Evolutionary conservation across 2,113 vertebrate species (phyloP), one percentile per base, ranked within the genome.

Genomic region (Callipepla squamata): DNA sequence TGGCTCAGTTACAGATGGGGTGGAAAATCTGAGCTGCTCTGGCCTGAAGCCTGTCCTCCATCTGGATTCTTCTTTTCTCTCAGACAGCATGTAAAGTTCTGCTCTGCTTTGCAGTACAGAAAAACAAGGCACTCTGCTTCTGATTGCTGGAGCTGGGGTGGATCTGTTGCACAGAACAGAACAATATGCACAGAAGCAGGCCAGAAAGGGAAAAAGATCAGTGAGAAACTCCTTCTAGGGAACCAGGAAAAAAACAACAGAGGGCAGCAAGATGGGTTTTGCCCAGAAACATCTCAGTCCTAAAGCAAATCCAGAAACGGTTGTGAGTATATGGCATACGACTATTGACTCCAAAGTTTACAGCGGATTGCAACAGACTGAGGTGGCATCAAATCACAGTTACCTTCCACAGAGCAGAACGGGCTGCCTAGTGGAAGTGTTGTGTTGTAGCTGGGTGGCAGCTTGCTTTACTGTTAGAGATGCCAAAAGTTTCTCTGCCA

Each of bases 321-420:
- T 94, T 93, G 73, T 81, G 70, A 87, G 55, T 75, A 61, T 95
- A 23, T 95, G 95, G 93, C 90, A 92, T 78, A 94, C 4, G 75
- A 78, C 45, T 59, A 0, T 25, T 70, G 61, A 83, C 90, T 51
- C 72, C 88, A 94, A 95, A 93, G 85, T 92, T 95, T 84, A 62
- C 81, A 73, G 79, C 62, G 80, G 80, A 86, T 86, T 95, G 93
- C 92, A 78, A 81, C 80, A 93, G 93, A 53, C 79, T 96, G 72
- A 92, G 93, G 95, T 96, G 96, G 45, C 85, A 81, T 61, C 94
- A 89, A 96, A 91, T 38, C 87, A 80, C 89, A 96, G 50, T 96
- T 93, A 65, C 62, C 53, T 89, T 96, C 96, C 19, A 11, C 51
- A 87, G 75, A 86, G 90, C 74, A 89, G 68, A 80, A 92, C 63